Base-by-base conservation (phyloP, 1,140 invertebrate genomes). In the Macrocentrus cingulum region DNA sequence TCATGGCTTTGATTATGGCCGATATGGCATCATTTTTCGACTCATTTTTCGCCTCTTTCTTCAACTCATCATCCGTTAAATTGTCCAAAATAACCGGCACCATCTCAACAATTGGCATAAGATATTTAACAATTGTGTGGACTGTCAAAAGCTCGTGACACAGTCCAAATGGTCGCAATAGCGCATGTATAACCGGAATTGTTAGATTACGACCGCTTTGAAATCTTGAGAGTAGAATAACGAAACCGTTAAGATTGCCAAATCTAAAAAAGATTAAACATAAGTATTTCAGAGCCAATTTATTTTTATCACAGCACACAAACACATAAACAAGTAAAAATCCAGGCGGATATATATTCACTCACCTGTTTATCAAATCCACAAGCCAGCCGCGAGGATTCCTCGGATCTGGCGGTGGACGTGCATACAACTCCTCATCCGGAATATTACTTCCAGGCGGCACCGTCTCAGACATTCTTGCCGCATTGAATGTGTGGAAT, bases 41-140 rank as follows among this genome's bases (percentile, higher is more conserved):
- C 82, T 97, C 95, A 68, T 94, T 95, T 77, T 97, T 95, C 0
- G 94, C 93, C 80, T 99, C 95, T 66, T 94, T 91, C 75, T 98
- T 98, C 44, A 99, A 77, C 76, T 98, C 95, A 59, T 98, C 95
- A 78, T 98, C 96, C n/a, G 93, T 94, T 68, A 98, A 81, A 78
- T 93, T 93, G 75, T 97, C 92, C 70, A 98, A 81, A 73, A 97
- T 88, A 70, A 88, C 86, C 65, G 94, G 91, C 66, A 98, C 91
- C 72, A 92, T 89, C 84, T 95, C 91, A 79, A 95, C 86, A 72
- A 97, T 90, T 49, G 95, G 94, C 84, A 95, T 88, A 61, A 98
- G 88, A 81, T 94, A 97, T 81, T 92, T 94, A 67, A 90, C 87
- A 70, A 98, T 90, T 51, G 94, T 96, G 64, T 90, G 86, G 61